phyloP scores from a whole-genome alignment of 1,140 invertebrate species.

The Solenopsis invicta region DNA sequence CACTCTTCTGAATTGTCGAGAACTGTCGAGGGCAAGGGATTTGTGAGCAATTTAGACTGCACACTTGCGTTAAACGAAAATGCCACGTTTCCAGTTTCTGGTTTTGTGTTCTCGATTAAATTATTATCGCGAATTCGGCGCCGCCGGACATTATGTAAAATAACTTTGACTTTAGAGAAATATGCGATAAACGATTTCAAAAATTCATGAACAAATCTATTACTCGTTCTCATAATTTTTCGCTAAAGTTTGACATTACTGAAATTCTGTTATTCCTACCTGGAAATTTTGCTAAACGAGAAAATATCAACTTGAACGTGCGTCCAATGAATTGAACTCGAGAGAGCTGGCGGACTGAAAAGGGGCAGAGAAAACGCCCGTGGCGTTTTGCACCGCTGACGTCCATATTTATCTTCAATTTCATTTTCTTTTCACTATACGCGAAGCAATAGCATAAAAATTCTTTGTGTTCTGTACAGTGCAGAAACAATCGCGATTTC shows the following conservation, averaged over 20 bases:
- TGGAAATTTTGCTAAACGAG: neutral
- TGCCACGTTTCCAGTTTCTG: neutral
- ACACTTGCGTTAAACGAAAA: constrained; percentile 10
- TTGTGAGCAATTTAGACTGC: constrained; percentile 26
- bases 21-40: constrained; percentile 14
- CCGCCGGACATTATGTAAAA: neutral
- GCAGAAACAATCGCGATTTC: constrained; percentile 6
- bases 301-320: neutral
- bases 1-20: neutral
- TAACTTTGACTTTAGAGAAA: neutral
- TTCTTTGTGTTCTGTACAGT: neutral
- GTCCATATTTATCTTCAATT: constrained; percentile 48
- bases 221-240: neutral
- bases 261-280: neutral
- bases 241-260: neutral
- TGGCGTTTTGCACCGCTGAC: too few species aligned
- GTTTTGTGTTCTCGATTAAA: neutral
- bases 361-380: neutral
- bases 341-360: neutral
- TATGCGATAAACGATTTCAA: neutral
- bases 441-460: constrained; percentile 10
- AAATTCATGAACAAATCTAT: neutral
- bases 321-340: neutral
- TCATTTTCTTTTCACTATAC: neutral
- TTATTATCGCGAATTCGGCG: neutral